These are phyloP conservation scores for Psittacus erithacus DNA, from an alignment of 2,113 vertebrate genomes.

Conservation along the genomic window DNA sequence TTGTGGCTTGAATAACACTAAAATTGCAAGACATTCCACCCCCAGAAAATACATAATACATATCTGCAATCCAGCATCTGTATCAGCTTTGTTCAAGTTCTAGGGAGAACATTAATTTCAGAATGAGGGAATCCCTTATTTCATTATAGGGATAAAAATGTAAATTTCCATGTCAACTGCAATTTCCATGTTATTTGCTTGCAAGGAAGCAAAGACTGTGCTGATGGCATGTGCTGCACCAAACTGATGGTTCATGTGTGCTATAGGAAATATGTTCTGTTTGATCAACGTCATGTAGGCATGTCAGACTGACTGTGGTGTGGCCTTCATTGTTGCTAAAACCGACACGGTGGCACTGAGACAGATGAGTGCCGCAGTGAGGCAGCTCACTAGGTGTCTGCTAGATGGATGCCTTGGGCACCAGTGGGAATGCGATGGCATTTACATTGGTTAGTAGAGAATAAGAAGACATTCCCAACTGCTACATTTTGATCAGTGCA, in stretches of 20 bases:
- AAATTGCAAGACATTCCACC: slow-evolving; percentile 55
- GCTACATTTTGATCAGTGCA: neutral
- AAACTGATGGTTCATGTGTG: fast-evolving
- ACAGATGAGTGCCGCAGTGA: neutral
- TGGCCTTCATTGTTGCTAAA: neutral
- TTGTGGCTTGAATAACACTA: slow-evolving; percentile 44
- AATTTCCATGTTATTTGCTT: slow-evolving; percentile 7
- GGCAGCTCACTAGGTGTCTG: neutral
- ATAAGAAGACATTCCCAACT: neutral
- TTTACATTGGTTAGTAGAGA: neutral
- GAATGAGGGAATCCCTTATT: slow-evolving; percentile 64
- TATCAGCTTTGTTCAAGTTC: slow-evolving; percentile 22
- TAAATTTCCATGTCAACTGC: neutral
- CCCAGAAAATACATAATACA: slow-evolving; percentile 67
- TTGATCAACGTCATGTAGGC: neutral
- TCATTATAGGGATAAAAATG: slow-evolving; percentile 17
- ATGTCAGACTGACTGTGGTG: neutral
- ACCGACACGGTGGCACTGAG: fast-evolving
- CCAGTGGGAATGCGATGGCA: neutral
- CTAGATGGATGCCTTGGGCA: neutral
- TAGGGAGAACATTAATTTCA: slow-evolving; percentile 30
- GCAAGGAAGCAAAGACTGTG: neutral
- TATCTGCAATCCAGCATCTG: slow-evolving; percentile 22
- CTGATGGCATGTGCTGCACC: neutral
- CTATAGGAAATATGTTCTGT: neutral